Evolutionary conservation across 2,797 vertebrate species (phyloP), one percentile per base, ranked within the genome.

Genomic region (Diplodus puntazzo): DNA sequence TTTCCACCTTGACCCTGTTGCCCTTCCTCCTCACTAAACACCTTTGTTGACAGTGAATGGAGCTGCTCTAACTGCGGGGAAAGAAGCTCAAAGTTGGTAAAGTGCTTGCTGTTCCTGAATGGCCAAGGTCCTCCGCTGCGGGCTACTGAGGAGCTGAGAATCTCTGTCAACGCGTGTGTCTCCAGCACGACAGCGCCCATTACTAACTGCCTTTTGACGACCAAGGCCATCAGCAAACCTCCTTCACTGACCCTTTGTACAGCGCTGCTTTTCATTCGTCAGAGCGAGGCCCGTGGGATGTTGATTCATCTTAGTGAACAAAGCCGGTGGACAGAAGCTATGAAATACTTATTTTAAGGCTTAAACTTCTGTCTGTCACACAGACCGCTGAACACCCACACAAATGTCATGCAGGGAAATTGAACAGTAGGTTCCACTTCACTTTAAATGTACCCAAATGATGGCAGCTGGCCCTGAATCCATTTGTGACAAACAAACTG

Each of bases 1-100:
- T 84, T 80, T 81, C 71, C 79, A 89, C 89, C 82, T 87, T 91
- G 88, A 89, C 80, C 86, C 63, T 3, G n/a, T 58, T 73, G 82
- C 73, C 73, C 81, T 81, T 69, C 59, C 74, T 82, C 76, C 69
- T 69, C 71, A 64, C 72, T 68, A 66, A 86, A 82, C 11, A 20
- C 30, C 27, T 53, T 69, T 82, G 79, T 80, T 75, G 77, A 77
- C 55, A 34, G 39, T 67, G 71, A 77, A 82, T 87, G 64, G 72
- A 79, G 61, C 59, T 30, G 64, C 67, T 57, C 10, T 30, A 54
- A 82, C 34, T 74, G 85, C 70, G 82, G 79, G 79, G 66, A 69
- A 79, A 71, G 55, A 78, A 70, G 13, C 72, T 11, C 66, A 74
- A 71, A 42, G 43, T 79, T 87, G 76, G 68, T 79, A 16, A 80